A percentile compares a stretch with the other conserved stretches of the same genome.
phyloP scores from a whole-genome alignment of 2,888 invertebrate genomes.

The Epinotia demarniana region DNA sequence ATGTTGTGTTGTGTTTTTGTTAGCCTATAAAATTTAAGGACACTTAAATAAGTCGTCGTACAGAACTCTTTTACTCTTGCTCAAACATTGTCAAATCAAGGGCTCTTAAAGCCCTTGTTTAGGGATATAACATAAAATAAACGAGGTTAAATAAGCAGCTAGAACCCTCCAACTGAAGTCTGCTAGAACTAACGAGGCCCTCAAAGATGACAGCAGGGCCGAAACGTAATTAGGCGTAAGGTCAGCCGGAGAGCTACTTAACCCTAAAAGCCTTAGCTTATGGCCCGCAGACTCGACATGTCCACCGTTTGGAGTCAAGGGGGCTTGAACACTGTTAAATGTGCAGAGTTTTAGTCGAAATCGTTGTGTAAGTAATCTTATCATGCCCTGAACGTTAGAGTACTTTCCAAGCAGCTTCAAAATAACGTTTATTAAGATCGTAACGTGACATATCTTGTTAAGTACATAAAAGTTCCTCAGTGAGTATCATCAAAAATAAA shows the following conservation, averaged over 20 bases:
- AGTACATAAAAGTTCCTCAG: neutral
- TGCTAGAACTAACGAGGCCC: slow-evolving; percentile 35
- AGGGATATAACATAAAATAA: neutral
- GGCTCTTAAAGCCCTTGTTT: neutral
- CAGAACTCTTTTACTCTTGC: too few relatives aligned
- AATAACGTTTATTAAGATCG: neutral
- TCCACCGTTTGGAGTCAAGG: slow-evolving; percentile 51
- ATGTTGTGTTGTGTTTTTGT: too few relatives aligned
- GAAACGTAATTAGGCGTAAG: slow-evolving; percentile 47
- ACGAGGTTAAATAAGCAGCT: slow-evolving; percentile 17
- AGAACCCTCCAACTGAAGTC: neutral
- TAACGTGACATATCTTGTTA: neutral
- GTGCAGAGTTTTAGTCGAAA: neutral
- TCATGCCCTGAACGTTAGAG: neutral
- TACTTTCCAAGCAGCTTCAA: too few relatives aligned
- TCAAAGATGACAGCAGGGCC: slow-evolving; percentile 26
- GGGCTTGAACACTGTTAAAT: slow-evolving; percentile 42
- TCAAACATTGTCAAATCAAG: too few relatives aligned
- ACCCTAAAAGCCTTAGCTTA: slow-evolving; percentile 32
- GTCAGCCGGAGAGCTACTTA: slow-evolving; percentile 44
- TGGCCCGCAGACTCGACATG: slow-evolving; percentile 49
- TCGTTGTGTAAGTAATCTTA: neutral
- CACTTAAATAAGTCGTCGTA: too few relatives aligned
- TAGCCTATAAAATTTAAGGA: too few relatives aligned
- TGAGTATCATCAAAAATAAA: neutral